A percentile compares a stretch with the other conserved stretches of the same genome.
phyloP scores from a whole-genome alignment of 30 jellyfish, hydroid and myxozoan genomes.

The Pelagia noctiluca region DNA sequence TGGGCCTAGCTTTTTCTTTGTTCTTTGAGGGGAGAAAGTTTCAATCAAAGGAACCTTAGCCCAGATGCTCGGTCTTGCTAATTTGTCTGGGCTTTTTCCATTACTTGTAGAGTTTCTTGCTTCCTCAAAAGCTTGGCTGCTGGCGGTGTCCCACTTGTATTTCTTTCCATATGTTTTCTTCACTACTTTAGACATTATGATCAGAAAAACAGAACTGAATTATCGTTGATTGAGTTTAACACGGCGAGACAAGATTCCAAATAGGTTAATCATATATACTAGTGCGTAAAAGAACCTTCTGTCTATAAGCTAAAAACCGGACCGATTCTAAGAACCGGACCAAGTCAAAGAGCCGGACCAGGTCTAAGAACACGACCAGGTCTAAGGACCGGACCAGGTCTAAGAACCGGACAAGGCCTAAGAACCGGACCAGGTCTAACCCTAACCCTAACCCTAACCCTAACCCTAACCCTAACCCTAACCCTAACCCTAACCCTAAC shows the following conservation, averaged over 20 bases:
- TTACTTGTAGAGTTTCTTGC: conserved; percentile 24
- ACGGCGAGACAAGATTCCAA: background rate
- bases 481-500: background rate
- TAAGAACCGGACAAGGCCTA: background rate
- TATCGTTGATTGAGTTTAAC: background rate
- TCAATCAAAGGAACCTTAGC: conserved; percentile 62
- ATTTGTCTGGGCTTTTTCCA: conserved; percentile 3
- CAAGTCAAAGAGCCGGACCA: too few relatives aligned
- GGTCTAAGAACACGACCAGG: background rate
- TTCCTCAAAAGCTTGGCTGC: conserved; percentile 60
- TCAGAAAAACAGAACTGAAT: too few relatives aligned
- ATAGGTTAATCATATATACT: background rate
- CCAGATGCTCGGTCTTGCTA: conserved; percentile 60
- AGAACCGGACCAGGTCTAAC: background rate
- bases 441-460: background rate
- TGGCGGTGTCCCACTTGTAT: conserved; percentile 41
- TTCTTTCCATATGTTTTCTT: conserved; percentile 65
- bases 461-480: background rate
- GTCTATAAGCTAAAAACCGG: too few relatives aligned
- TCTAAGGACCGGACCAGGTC: background rate
- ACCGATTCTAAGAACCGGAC: too few relatives aligned
- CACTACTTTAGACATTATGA: conserved; percentile 43
- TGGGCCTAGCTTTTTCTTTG: conserved; percentile 9
- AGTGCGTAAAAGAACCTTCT: too few relatives aligned
- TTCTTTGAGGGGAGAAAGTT: conserved; percentile 42